Conservation (phyloP, 2,888 invertebrate species). For the Amiota minor region DNA sequence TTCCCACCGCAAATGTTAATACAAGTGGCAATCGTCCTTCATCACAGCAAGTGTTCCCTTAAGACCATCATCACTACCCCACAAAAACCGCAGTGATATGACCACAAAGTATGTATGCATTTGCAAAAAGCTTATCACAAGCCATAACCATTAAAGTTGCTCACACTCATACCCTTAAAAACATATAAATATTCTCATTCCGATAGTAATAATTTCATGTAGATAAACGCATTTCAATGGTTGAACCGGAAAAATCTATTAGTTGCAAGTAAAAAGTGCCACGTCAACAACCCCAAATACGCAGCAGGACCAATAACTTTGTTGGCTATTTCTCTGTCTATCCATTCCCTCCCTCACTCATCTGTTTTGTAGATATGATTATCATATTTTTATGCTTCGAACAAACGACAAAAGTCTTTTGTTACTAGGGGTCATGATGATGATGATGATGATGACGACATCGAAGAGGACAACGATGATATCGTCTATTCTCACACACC, state of each 20-base stretch:
- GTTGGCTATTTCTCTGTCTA: neutral
- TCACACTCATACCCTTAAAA: neutral
- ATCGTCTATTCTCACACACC: neutral
- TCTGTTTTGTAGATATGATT: constrained; percentile 6
- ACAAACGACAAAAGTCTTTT: too few relatives aligned
- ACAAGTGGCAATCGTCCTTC: too few relatives aligned
- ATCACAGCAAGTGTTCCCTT: too few relatives aligned
- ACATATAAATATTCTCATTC: neutral
- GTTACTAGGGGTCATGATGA: too few relatives aligned
- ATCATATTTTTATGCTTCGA: constrained; percentile 4
- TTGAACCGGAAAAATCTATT: constrained; percentile 42
- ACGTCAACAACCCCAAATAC: constrained; percentile 41
- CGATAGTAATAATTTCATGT: too few relatives aligned
- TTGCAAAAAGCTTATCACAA: constrained; percentile 50
- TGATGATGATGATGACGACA: neutral
- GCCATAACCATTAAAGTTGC: constrained; percentile 57
- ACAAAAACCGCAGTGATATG: neutral
- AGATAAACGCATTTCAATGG: constrained; percentile 22
- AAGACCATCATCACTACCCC: too few relatives aligned
- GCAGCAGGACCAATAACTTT: neutral
- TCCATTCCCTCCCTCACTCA: constrained; percentile 35
- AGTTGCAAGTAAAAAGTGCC: constrained; percentile 40
- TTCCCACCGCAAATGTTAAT: neutral
- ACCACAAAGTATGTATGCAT: constrained; percentile 2
- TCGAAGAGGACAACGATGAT: neutral